Evolutionary conservation across 2,797 vertebrate species (phyloP).

Genomic region (Hybognathus amarus): DNA sequence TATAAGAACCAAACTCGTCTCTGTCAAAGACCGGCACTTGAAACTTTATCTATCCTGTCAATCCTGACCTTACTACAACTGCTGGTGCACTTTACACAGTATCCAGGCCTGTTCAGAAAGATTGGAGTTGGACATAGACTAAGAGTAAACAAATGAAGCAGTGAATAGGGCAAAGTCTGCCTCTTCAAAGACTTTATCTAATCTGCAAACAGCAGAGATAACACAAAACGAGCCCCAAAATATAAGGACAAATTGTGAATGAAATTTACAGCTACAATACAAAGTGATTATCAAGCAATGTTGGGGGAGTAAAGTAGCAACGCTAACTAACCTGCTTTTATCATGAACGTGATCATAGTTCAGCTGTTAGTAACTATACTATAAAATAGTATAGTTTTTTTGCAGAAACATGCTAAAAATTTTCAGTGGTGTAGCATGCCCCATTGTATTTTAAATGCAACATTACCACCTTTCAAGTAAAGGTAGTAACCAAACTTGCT

Average conservation of each 20-base stretch:
- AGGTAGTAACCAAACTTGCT: not conserved
- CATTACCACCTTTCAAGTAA: not conserved
- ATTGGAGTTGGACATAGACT: slow-evolving; percentile 58
- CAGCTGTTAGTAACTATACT: not conserved
- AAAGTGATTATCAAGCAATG: slow-evolving; percentile 3
- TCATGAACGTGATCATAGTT: not conserved
- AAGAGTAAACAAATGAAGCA: slow-evolving; percentile 72
- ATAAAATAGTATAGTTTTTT: not conserved
- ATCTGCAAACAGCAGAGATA: slow-evolving; percentile 69
- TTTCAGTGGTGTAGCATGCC: not conserved
- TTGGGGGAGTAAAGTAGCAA: not conserved
- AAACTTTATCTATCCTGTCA: slow-evolving; percentile 11
- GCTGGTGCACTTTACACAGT: slow-evolving; percentile 33
- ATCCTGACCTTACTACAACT: slow-evolving; percentile 33
- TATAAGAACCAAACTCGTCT: not conserved
- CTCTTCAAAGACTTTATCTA: slow-evolving; percentile 81
- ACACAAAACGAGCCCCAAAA: slow-evolving; percentile 38
- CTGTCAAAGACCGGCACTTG: not conserved
- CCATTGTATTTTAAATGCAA: not conserved
- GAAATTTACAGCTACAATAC: slow-evolving; percentile 16
- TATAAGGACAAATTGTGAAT: slow-evolving; percentile 50
- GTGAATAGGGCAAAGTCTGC: slow-evolving; percentile 78
- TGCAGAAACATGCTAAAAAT: not conserved
- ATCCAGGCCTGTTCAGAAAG: slow-evolving; percentile 21
- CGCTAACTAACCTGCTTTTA: not conserved